These are phyloP conservation scores for Rugalucina vietnamica DNA, from an alignment of 2,888 invertebrate species.

Conservation along the genomic window DNA sequence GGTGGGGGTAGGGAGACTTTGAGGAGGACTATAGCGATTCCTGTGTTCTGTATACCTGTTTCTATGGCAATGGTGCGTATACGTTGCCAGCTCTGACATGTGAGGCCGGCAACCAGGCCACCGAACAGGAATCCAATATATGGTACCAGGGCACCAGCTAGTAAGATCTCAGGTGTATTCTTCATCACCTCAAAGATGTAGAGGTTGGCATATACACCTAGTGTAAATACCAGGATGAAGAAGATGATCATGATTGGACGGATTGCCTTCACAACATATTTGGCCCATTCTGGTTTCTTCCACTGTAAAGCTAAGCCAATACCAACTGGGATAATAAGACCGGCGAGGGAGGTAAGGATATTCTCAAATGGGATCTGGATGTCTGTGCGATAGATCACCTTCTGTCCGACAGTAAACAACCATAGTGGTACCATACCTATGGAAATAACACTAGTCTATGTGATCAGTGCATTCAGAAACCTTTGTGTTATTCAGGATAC, in stretches of 20 bases:
- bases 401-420: constrained; percentile 84
- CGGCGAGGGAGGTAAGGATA: constrained; percentile 83
- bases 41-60: constrained; percentile 93
- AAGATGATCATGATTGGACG: constrained; percentile 84
- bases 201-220: constrained; percentile 84
- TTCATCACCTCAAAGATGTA: constrained; percentile 84
- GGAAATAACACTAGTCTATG: no score
- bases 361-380: constrained; percentile 84
- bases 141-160: constrained; percentile 84
- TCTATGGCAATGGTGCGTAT: constrained; percentile 93
- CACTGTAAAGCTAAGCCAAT: constrained; percentile 84
- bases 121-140: constrained; percentile 85
- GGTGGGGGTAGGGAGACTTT: constrained; percentile 78
- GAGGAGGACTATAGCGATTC: constrained; percentile 84
- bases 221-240: constrained; percentile 83
- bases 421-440: constrained; percentile 85
- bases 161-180: constrained; percentile 73
- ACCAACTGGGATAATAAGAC: constrained; percentile 84
- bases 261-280: constrained; percentile 79
- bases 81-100: constrained; percentile 83
- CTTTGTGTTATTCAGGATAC: no score
- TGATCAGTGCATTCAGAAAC: no score
- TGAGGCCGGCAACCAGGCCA: constrained; percentile 76
- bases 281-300: constrained; percentile 80
- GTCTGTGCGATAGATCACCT: constrained; percentile 75